These are phyloP conservation scores for Hylaeus anthracinus DNA, from an alignment of 1,140 invertebrate species.

Conservation along the genomic window DNA sequence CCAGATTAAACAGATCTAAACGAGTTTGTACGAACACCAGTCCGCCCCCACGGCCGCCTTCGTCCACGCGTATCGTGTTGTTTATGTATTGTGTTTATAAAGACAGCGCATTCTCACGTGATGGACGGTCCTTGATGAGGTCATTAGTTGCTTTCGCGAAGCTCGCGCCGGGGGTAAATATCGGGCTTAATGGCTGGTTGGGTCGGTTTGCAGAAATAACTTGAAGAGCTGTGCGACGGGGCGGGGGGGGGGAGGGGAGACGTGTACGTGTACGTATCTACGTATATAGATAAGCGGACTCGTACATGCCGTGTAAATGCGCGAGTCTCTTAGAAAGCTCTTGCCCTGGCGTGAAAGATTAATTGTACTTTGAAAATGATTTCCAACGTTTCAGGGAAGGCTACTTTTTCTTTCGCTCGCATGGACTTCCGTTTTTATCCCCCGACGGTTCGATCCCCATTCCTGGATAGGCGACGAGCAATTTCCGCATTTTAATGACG, in stretches of 20 bases:
- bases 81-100: constrained; percentile 25
- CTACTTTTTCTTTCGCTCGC: background rate
- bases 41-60: background rate
- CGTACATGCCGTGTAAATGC: background rate
- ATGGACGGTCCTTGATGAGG: constrained; percentile 42
- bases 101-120: constrained; percentile 17
- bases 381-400: background rate
- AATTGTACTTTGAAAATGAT: constrained; percentile 30
- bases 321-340: background rate
- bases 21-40: constrained; percentile 5
- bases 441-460: background rate
- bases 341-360: constrained; percentile 8
- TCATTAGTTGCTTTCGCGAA: constrained; percentile 31
- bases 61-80: background rate
- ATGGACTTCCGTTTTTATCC: background rate
- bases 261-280: background rate
- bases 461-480: background rate
- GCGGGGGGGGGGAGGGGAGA: background rate
- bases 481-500: background rate
- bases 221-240: background rate
- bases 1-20: constrained; percentile 32
- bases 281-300: background rate
- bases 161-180: constrained; percentile 22
- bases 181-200: constrained; percentile 33
- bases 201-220: constrained; percentile 19